phyloP scores from a whole-genome alignment of 2,888 invertebrate genomes.

The Acrobasis consociella region DNA sequence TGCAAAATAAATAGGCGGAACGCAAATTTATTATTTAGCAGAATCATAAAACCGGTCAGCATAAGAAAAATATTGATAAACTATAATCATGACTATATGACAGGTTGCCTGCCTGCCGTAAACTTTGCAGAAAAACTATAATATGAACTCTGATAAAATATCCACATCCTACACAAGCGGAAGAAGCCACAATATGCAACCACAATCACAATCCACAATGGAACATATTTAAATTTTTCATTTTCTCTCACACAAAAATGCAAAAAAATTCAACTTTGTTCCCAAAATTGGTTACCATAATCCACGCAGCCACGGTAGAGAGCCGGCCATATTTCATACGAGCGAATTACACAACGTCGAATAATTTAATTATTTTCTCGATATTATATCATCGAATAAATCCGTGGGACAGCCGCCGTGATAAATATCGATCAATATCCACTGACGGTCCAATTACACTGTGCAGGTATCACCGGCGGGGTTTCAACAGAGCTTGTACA shows the following conservation, averaged over 20 bases:
- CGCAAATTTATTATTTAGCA: too few species aligned
- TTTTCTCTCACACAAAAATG: background rate
- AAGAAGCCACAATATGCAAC: too few species aligned
- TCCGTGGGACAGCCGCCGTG: constrained; percentile 34
- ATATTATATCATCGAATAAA: constrained; percentile 12
- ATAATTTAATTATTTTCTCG: constrained; percentile 17
- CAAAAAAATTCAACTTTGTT: background rate
- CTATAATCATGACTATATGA: too few species aligned
- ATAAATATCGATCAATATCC: constrained; percentile 73
- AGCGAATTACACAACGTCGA: constrained; percentile 11
- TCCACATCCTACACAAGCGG: too few species aligned
- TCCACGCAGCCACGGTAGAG: background rate
- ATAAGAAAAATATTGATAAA: too few species aligned
- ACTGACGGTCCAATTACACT: constrained; percentile 75
- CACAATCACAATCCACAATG: too few species aligned
- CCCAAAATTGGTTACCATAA: background rate
- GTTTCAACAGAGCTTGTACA: constrained; percentile 40
- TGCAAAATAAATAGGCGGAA: too few species aligned
- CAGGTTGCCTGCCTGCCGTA: background rate
- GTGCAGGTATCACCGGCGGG: constrained; percentile 48
- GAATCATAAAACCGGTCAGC: too few species aligned
- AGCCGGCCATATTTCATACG: constrained; percentile 6
- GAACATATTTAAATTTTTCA: background rate
- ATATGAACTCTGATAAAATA: too few species aligned
- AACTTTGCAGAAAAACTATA: too few species aligned